Evolutionary conservation across 1,140 invertebrate genomes (phyloP).

Genomic region (Trichonephila inaurata): DNA sequence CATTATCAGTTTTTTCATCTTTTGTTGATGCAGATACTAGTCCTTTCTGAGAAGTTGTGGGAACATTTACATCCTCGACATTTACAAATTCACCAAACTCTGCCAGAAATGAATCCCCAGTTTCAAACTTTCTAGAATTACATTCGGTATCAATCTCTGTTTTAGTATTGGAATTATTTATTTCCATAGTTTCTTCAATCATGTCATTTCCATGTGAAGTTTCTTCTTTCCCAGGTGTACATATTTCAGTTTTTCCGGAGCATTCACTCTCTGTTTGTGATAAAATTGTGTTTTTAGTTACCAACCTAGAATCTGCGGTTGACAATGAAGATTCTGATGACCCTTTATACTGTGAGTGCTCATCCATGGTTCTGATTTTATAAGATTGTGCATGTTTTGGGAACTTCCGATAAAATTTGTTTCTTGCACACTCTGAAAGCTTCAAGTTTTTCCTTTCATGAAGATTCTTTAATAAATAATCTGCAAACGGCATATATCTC

Average conservation of each 20-base stretch:
- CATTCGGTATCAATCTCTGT: neutral
- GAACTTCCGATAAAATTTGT: neutral
- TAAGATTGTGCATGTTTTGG: neutral
- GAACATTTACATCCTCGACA: neutral
- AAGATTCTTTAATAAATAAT: neutral
- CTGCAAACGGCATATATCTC: neutral
- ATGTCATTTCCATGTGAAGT: no score
- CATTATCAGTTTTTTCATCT: neutral
- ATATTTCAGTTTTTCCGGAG: no score
- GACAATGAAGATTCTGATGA: no score
- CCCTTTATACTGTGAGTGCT: no score
- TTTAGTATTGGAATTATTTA: no score
- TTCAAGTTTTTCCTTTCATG: neutral
- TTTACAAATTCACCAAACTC: neutral
- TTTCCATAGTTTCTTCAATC: no score
- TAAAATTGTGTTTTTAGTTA: no score
- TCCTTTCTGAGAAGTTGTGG: neutral
- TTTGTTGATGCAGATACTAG: neutral
- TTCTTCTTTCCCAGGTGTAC: no score
- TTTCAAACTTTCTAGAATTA: neutral
- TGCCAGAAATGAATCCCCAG: neutral
- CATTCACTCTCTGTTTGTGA: no score
- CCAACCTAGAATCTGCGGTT: no score
- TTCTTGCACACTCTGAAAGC: neutral
- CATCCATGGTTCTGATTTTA: no score